Evolutionary conservation across 1,140 invertebrate species (phyloP).

Genomic region (Theocolax elegans): DNA sequence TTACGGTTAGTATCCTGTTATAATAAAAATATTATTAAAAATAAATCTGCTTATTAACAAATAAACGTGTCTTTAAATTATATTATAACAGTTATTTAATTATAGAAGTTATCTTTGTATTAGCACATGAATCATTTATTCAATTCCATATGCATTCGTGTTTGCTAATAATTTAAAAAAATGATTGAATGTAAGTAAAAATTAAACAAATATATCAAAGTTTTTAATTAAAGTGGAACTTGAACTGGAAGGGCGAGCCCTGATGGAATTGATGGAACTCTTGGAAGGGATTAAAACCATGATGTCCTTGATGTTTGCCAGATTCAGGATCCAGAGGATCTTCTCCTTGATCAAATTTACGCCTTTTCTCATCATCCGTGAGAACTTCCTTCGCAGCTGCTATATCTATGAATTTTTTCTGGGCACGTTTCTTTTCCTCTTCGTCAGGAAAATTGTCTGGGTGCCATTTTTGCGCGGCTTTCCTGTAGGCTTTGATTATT

Average conservation of each 20-base stretch:
- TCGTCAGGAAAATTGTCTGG: slow-evolving; percentile 93
- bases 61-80: too few species aligned
- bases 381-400: slow-evolving; percentile 97
- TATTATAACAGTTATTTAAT: too few species aligned
- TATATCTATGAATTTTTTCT: slow-evolving; percentile 99
- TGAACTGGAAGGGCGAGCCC: slow-evolving; percentile 91
- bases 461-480: slow-evolving; percentile 98
- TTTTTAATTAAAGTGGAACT: slow-evolving; percentile 90
- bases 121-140: too few species aligned
- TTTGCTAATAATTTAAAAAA: too few species aligned
- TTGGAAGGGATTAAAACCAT: slow-evolving; percentile 83
- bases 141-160: too few species aligned
- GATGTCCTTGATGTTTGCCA: slow-evolving; percentile 69
- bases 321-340: slow-evolving; percentile 98
- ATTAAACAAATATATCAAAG: not conserved
- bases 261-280: slow-evolving; percentile 91
- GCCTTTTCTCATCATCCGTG: slow-evolving; percentile 87
- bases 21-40: too few species aligned
- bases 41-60: too few species aligned
- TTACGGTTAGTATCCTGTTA: too few species aligned
- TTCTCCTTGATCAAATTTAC: slow-evolving; percentile 92
- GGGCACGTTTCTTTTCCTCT: slow-evolving; percentile 93
- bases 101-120: too few species aligned
- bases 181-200: not conserved
- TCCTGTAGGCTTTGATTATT: slow-evolving; percentile 96